Base-by-base conservation (phyloP, 2,113 vertebrate genomes). In the Hiodon alosoides region DNA sequence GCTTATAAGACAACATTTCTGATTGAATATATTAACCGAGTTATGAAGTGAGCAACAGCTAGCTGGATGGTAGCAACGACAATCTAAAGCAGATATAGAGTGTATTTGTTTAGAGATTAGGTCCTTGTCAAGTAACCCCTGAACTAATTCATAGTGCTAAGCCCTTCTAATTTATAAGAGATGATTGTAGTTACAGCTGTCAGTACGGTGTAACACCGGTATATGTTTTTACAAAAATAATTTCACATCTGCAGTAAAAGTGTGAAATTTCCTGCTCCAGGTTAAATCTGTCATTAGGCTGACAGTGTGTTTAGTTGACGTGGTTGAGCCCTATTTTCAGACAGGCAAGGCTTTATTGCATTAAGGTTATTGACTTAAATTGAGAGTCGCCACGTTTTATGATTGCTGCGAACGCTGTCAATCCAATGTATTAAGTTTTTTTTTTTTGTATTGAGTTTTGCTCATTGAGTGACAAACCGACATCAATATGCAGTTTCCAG, bases 121-220 rank as follows among this genome's bases (percentile, higher is more conserved):
- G 79, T 79, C 75, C 67, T 74, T 78, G 66, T 71, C 11, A 77
- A 80, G 73, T 81, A 77, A 82, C 72, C 78, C 82, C 79, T 87
- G 85, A 82, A 81, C 81, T 79, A 82, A 81, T 81, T 73, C 31
- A 68, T 77, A 80, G 77, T 79, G 78, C 81, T 81, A 85, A 86
- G 83, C 82, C 83, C 85, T 86, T 85, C 84, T 86, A 84, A 81
- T 75, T 31, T 75, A 82, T 48, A 80, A 77, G 46, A 81, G 69
- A 80, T 75, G 73, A 71, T 6, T 62, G 75, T 59, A 69, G 60
- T 77, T 47, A 71, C 71, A 71, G 48, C 51, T 71, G 60, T 71
- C 68, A 73, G 69, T 77, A 73, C 74, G 69, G 76, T 75, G 80
- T 69, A 59, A 81, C 81, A 69, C 72, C 69, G 78, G 58, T 75